Base-by-base conservation (phyloP, 2,797 vertebrate species). In the Pseudocheirus occidentalis region DNA sequence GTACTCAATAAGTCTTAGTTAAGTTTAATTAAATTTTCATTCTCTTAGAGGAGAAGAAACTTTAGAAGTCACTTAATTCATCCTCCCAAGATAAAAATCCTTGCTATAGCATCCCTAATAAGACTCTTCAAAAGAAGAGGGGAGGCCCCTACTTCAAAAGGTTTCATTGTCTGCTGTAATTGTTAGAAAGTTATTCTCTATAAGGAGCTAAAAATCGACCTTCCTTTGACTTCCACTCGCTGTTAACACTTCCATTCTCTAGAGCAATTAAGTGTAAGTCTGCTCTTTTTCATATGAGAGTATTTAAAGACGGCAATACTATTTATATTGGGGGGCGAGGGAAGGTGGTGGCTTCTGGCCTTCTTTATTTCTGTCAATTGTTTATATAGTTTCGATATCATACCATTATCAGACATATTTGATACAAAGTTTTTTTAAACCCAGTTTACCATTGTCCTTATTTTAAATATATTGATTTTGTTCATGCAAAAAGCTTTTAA, bases 61-160 rank as follows among this genome's bases (percentile, higher is more conserved):
- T 91, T 94, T 91, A 53, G 96, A 89, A 97, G 90, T 92, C 95
- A 94, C 62, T 94, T 13, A 5, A 94, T 94, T 29, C 87, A 81
- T 31, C 66, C 31, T 57, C 40, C 73, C 55, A 11, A 81, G 0
- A 0, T 11, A 59, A 50, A 91, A 73, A 58, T 24, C 0, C 0
- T 29, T 59, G 34, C 93, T 40, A 0, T 24, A 11, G 5, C 62
- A 34, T 73, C 6, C 24, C 56, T 58, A 56, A 81, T 6, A 81
- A 27, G 40, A 46, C 9, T 46, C 73, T 81, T 46, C 73, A 27
- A 81, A 9, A 40, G n/a, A 40, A 21, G 66, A 4, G 7, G n/a
- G n/a, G 6, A 81, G 29, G 21, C n/a, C 16, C 10, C 18, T 81
- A 46, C 40, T 81, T 81, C 18, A n/a, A 54, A 46, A 81, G 16